phyloP scores from a whole-genome alignment of 2,888 invertebrate species.

The Trachelus tabidus region DNA sequence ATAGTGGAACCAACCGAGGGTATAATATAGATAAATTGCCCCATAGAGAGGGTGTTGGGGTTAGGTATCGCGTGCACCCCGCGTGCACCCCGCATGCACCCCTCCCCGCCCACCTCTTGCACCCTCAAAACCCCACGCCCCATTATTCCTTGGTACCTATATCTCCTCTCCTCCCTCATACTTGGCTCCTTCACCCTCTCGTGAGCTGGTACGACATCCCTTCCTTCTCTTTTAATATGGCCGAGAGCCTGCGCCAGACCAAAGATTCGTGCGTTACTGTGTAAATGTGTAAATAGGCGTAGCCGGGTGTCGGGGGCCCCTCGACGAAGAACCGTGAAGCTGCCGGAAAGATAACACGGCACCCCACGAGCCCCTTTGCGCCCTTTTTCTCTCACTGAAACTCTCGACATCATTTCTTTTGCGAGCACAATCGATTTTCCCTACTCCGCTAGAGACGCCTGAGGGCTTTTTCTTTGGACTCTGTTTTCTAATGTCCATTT shows the following conservation, averaged over 20 bases:
- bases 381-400: background rate
- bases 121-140: background rate
- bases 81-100: slow-evolving; percentile 20
- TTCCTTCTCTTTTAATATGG: slow-evolving; percentile 47
- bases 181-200: slow-evolving; percentile 16
- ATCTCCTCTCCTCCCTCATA: slow-evolving; percentile 27
- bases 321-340: slow-evolving; percentile 37
- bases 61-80: slow-evolving; percentile 20
- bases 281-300: slow-evolving; percentile 34
- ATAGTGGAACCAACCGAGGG: slow-evolving; percentile 61
- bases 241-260: slow-evolving; percentile 27
- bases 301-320: slow-evolving; percentile 17
- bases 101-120: background rate
- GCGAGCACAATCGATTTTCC: background rate
- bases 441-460: background rate
- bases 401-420: background rate
- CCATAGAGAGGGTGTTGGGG: slow-evolving; percentile 46
- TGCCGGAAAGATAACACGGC: slow-evolving; percentile 36
- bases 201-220: slow-evolving; percentile 8
- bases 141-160: slow-evolving; percentile 1
- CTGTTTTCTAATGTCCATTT: background rate
- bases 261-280: slow-evolving; percentile 48
- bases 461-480: background rate
- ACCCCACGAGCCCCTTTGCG: background rate
- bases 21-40: slow-evolving; percentile 65